phyloP scores from a whole-genome alignment of 1,140 invertebrate species.

The Drosophila varians region DNA sequence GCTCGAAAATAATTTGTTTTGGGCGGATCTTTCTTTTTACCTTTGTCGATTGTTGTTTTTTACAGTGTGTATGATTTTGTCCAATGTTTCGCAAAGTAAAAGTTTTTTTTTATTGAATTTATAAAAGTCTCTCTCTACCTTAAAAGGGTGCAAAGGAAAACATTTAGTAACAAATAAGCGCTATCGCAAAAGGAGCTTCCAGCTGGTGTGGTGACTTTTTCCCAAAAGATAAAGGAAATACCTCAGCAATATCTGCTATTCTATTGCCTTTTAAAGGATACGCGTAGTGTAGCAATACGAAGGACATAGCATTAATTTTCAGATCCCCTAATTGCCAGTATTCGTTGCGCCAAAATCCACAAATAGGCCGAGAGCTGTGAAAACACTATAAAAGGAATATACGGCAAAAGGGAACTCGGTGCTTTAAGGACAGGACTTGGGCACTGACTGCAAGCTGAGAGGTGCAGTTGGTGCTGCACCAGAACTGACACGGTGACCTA shows the following conservation, averaged over 20 bases:
- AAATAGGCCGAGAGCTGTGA: conserved; percentile 5
- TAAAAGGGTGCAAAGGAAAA: no score
- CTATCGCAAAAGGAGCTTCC: no score
- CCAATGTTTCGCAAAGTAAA: conserved; percentile 51
- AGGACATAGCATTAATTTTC: conserved; percentile 46
- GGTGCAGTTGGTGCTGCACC: conserved; percentile 35
- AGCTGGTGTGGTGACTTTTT: no score
- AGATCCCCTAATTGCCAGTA: conserved; percentile 48
- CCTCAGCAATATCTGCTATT: no score
- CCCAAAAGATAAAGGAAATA: no score
- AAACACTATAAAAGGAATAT: conserved; percentile 44
- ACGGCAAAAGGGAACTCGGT: conserved; percentile 18
- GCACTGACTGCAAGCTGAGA: conserved; percentile 4
- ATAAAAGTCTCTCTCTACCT: no score
- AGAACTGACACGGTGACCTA: conserved; percentile 62
- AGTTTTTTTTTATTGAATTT: conserved; percentile 63
- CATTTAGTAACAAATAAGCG: no score
- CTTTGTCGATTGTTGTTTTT: conserved; percentile 1
- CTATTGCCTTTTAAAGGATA: conserved; percentile 6
- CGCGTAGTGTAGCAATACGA: conserved; percentile 11
- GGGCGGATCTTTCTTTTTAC: neutral
- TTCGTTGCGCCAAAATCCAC: conserved; percentile 56
- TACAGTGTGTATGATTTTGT: no score
- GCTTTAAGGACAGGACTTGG: neutral
- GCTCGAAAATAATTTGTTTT: conserved; percentile 52